A percentile compares a stretch with the other conserved stretches of the same genome.
Conservation (phyloP, 64 coral and sea anemone species). For the Pocillopora verrucosa region DNA sequence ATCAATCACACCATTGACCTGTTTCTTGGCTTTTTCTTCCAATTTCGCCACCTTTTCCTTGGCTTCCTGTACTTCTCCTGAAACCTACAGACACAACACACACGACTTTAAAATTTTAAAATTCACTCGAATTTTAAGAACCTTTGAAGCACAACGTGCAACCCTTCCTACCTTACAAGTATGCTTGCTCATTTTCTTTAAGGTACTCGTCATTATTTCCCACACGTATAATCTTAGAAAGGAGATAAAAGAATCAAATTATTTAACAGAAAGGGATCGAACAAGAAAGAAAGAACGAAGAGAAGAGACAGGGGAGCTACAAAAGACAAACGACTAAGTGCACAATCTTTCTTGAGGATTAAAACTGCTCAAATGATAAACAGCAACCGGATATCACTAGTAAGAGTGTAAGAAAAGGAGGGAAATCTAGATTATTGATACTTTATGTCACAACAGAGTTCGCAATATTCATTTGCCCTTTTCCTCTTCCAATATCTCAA, state of each 20-base stretch:
- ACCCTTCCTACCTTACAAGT: constrained; percentile 58
- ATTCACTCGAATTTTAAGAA: background rate
- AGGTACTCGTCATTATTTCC: constrained; percentile 84
- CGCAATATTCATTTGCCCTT: too few species aligned
- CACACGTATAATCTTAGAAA: constrained; percentile 70
- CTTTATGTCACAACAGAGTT: too few species aligned
- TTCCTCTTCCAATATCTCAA: too few species aligned
- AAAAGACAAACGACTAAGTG: too few species aligned
- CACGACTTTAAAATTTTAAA: constrained; percentile 2
- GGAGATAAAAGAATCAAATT: background rate
- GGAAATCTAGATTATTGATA: too few species aligned
- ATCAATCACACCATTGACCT: constrained; percentile 16
- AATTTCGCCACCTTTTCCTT: constrained; percentile 55
- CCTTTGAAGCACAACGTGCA: background rate
- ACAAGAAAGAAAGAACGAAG: background rate
- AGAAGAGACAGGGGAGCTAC: background rate
- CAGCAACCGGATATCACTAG: too few species aligned
- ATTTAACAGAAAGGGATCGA: background rate
- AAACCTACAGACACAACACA: constrained; percentile 23
- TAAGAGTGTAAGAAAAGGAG: too few species aligned
- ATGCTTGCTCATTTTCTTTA: constrained; percentile 79
- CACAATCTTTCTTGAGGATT: too few species aligned
- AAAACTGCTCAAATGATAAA: too few species aligned
- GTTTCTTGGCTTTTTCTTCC: constrained; percentile 48
- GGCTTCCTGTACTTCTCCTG: constrained; percentile 50